phyloP scores from a whole-genome alignment of 64 coral and sea anemone species.

The Porites australiensis region DNA sequence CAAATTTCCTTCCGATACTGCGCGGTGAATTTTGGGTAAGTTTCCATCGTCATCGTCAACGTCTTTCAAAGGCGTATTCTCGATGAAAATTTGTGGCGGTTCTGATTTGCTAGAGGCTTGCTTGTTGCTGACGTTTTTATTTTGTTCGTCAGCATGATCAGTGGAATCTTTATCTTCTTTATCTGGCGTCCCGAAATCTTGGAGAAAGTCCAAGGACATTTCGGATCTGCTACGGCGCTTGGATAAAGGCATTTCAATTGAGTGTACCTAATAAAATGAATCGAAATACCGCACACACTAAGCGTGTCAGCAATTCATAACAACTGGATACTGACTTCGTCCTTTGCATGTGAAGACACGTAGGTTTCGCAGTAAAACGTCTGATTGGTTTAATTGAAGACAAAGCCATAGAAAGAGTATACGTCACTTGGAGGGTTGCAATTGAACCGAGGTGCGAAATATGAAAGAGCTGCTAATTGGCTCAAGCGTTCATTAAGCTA shows the following conservation, averaged over 20 bases:
- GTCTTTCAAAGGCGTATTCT: not conserved
- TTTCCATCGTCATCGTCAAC: not conserved
- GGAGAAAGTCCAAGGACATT: not conserved
- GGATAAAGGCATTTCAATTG: not conserved
- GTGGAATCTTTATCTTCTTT: not conserved
- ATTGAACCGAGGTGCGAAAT: not conserved
- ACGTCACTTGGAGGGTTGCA: not conserved
- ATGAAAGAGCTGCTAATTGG: conserved; percentile 4
- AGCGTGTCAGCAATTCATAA: too few species aligned
- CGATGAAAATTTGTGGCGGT: not conserved
- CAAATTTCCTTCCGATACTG: conserved; percentile 25
- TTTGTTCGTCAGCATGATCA: not conserved
- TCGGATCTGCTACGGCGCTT: not conserved
- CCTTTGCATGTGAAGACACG: not conserved
- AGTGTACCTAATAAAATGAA: not conserved
- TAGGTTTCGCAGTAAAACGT: not conserved
- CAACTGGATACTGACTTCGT: not conserved
- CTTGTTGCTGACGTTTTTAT: not conserved
- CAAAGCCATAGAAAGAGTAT: not conserved
- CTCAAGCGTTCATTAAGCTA: not conserved
- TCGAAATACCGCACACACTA: too few species aligned
- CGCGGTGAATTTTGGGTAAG: conserved; percentile 47
- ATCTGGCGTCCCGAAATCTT: not conserved
- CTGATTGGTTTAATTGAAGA: not conserved
- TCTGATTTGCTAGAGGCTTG: not conserved